Percentiles rank a stretch among this genome's conserved stretches.
phyloP scores from a whole-genome alignment of 2,113 vertebrate species.

The cattle (Bos taurus) region ARS-UCD2.0 NC_037356.1:14477001-14477500 shows the following conservation, averaged over 20 bases:
- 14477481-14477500: background rate
- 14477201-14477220: background rate
- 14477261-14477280: background rate
- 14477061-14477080: background rate
- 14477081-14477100: background rate
- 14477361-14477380: background rate
- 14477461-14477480: background rate
- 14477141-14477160: background rate
- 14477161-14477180: background rate
- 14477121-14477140: too few species aligned
- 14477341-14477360: background rate
- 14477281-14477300: background rate
- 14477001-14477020: background rate
- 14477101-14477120: too few species aligned
- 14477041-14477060: background rate
- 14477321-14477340: background rate
- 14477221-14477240: background rate
- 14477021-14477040: background rate
- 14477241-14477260: background rate
- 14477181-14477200: background rate
- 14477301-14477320: background rate
- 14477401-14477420: background rate
- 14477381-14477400: background rate
- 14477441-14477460: background rate
- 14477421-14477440: background rate